Evolutionary conservation across 2,797 vertebrate species (phyloP), one percentile per base, ranked within the genome.

Genomic region (Taeniopygia guttata): DNA sequence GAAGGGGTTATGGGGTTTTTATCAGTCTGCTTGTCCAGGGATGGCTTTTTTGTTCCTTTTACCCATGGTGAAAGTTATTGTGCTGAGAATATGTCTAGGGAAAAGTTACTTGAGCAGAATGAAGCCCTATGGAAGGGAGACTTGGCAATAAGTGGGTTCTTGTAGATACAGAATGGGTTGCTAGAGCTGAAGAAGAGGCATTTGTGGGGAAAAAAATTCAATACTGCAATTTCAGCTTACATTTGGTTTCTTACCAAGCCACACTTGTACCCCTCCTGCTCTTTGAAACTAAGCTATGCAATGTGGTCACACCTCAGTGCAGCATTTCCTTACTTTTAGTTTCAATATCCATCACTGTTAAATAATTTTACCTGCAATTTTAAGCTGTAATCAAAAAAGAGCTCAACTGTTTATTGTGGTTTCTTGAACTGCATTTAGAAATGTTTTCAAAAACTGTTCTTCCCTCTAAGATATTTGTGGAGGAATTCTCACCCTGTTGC

Each of bases 391-490:
- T 55, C 17, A 2, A 7, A 43, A 46, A 59, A 43, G 7, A 67
- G 3, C 52, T 70, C 29, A 34, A 1, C 16, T 1, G 0, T 69
- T 54, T 34, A 19, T 82, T 69, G 29, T 23, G 8, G 0, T 80
- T 63, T n/a, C 52, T 74, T 70, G 63, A 51, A 21, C 4, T 8
- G 21, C 23, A 2, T 64, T 78, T 59, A 9, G 49, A 45, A 56
- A 25, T 13, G 21, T 45, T 68, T 51, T 56, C 23, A 16, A 30
- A 59, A 23, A 0, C 23, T 10, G 0, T 6, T n/a, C 12, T 64
- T n/a, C 8, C 60, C 27, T 0, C 0, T 2, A 25, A 42, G 18
- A 5, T 5, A 72, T 64, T 30, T 36, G 30, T 54, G 52, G 62
- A 27, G 12, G 51, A 29, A 4, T 77, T 76, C 20, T 93, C 27